Evolutionary conservation across 2,888 invertebrate species (phyloP), one percentile per base, ranked within the genome.

Genomic region (Epinotia demarniana): DNA sequence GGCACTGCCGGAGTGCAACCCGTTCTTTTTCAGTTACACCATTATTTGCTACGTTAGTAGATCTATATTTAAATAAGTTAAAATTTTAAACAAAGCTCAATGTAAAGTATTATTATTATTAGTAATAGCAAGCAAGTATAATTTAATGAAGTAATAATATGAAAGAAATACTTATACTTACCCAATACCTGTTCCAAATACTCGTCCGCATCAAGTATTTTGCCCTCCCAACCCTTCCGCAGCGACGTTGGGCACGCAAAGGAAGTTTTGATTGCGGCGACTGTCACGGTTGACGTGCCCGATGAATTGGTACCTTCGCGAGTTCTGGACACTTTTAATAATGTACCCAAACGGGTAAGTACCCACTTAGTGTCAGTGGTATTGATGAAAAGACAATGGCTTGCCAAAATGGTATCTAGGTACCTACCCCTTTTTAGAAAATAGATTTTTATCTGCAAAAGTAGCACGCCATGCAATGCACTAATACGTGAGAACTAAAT

Each of bases 261-360:
- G 82, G 86, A 91, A 92, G 90, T 92, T 92, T 90, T 92, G 92
- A 92, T 92, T 92, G 89, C 90, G 90, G 88, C 87, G 85, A 85
- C 89, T 89, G 92, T 89, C 90, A 87, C 86, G 89, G 84, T 81
- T 88, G 90, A 90, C 87, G 90, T 84, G 84, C 86, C 86, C 88
- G 88, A 88, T 89, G 89, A 88, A 88, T 88, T 85, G 87, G 75
- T 71, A 70, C 75, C 75, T 75, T 70, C 64, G 70, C 55, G 75
- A 75, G 70, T 75, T 70, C 64, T 75, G 75, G 75, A 75, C 75
- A 75, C 75, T 75, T 75, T 75, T 75, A 70, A 75, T 75, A 75
- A 75, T 71, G 58, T 74, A 70, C 69, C 63, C 69, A 18, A 69
- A 13, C 43, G 58, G 33, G 23, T 57, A 58, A 58, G 66, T 74